Percentiles rank a stretch among this genome's conserved stretches.
Evolutionary conservation across 53 echinoderm and acorn worm species (phyloP).

Genomic region (Pentamera pediparva): DNA sequence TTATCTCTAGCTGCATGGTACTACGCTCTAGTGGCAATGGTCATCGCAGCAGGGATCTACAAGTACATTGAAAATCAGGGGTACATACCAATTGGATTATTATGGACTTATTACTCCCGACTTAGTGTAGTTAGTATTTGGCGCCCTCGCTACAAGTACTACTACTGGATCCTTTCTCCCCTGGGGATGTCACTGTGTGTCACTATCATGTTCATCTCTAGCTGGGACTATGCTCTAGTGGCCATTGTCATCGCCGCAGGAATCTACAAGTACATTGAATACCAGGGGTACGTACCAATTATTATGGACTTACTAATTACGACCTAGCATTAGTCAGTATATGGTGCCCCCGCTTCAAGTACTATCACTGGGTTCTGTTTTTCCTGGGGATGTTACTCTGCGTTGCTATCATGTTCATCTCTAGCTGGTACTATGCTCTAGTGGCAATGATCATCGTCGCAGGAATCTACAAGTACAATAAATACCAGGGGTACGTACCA

Average conservation of each 20-base stretch:
- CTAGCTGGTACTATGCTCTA: slow-evolving; percentile 99
- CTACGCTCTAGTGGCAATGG: slow-evolving; percentile 84
- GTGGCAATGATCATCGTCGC: slow-evolving; percentile 69
- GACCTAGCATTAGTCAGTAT: no score
- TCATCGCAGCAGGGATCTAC: slow-evolving; percentile 75
- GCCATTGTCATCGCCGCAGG: slow-evolving; percentile 60
- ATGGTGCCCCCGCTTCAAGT: slow-evolving; percentile 94
- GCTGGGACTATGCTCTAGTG: slow-evolving; percentile 86
- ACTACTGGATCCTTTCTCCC: slow-evolving; percentile 78
- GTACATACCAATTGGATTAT: no score
- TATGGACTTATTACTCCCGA: no score
- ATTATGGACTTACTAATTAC: no score
- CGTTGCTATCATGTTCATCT: slow-evolving; percentile 92
- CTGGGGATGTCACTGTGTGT: slow-evolving; percentile 66
- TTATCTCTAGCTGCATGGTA: slow-evolving; percentile 99
- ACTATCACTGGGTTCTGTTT: slow-evolving; percentile 89
- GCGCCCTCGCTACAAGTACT: slow-evolving; percentile 79
- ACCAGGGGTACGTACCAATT: no score
- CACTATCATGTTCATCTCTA: slow-evolving; percentile 86
- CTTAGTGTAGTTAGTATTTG: no score
- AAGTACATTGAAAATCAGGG: slow-evolving; percentile 98
- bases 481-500: slow-evolving; percentile 97
- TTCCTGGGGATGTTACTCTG: slow-evolving; percentile 82
- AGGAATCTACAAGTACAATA: slow-evolving; percentile 94
- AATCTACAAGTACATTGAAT: no score